Evolutionary conservation across 2,888 invertebrate species (phyloP).

Genomic region (Piscicola geometra): DNA sequence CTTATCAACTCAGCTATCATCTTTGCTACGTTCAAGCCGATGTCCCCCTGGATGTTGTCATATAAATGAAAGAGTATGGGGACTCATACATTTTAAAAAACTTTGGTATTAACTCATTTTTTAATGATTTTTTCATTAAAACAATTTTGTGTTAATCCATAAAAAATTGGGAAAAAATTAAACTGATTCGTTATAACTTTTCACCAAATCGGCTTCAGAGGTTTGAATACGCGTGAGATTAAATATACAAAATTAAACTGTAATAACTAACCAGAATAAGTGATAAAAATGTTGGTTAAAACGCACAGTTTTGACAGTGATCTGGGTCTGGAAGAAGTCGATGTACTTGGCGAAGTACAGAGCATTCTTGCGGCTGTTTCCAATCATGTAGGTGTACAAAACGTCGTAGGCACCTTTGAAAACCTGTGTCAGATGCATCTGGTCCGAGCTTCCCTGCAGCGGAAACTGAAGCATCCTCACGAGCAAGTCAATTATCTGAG

Average conservation of each 20-base stretch:
- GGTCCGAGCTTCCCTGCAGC: conserved; percentile 41
- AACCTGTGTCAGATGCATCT: conserved; percentile 39
- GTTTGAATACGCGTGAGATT: background rate
- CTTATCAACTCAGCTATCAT: conserved; percentile 55
- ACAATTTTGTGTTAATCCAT: no score
- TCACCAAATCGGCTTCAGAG: background rate
- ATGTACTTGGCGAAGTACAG: conserved; percentile 49
- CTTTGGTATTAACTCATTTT: no score
- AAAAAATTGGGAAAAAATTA: no score
- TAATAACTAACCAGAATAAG: no score
- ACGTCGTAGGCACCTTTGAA: conserved; percentile 45
- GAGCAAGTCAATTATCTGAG: conserved; percentile 46
- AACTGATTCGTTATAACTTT: no score
- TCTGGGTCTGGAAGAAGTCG: conserved; percentile 48
- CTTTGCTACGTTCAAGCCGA: conserved; percentile 55
- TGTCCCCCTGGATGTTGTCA: conserved; percentile 49
- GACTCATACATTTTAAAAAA: no score
- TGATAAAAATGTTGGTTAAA: no score
- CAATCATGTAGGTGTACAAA: conserved; percentile 46
- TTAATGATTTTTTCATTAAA: no score
- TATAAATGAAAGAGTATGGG: background rate
- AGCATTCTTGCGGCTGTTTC: conserved; percentile 48
- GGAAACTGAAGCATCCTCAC: conserved; percentile 46
- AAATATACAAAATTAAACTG: background rate
- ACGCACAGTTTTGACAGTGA: conserved; percentile 45